These are phyloP conservation scores for Saturnia pavonia DNA, from an alignment of 2,888 invertebrate species.

Conservation along the genomic window DNA sequence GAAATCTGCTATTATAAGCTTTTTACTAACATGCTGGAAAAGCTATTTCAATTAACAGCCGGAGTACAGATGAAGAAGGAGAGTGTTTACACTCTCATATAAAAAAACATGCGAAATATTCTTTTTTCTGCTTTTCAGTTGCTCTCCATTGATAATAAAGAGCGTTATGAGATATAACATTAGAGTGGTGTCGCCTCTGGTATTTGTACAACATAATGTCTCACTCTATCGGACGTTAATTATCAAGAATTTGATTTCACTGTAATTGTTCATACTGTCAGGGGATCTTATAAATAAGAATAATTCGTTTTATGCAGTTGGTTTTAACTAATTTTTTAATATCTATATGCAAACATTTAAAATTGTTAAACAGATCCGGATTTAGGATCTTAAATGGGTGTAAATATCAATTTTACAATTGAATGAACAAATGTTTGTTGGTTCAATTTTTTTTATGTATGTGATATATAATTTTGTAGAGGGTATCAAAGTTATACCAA, in stretches of 20 bases:
- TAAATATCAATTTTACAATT: neutral
- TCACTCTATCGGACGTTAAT: neutral
- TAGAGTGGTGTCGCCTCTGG: neutral
- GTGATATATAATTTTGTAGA: neutral
- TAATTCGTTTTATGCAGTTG: neutral
- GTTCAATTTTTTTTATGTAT: neutral
- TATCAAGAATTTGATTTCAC: neutral
- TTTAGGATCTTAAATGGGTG: neutral
- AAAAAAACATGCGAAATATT: neutral
- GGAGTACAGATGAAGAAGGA: neutral
- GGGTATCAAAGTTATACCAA: neutral
- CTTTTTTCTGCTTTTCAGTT: conserved; percentile 6
- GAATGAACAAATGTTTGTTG: neutral
- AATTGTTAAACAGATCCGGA: neutral
- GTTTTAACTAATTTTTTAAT: neutral
- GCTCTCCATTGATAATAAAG: conserved; percentile 1
- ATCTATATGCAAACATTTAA: neutral
- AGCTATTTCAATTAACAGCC: neutral
- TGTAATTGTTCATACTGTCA: conserved; percentile 12
- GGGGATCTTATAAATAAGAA: neutral
- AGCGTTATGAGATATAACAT: neutral
- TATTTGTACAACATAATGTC: neutral
- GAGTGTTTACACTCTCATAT: neutral
- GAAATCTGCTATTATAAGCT: neutral
- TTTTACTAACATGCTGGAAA: neutral